Evolutionary conservation across 2,113 vertebrate genomes (phyloP).

Genomic region (Zosterops pallidus): DNA sequence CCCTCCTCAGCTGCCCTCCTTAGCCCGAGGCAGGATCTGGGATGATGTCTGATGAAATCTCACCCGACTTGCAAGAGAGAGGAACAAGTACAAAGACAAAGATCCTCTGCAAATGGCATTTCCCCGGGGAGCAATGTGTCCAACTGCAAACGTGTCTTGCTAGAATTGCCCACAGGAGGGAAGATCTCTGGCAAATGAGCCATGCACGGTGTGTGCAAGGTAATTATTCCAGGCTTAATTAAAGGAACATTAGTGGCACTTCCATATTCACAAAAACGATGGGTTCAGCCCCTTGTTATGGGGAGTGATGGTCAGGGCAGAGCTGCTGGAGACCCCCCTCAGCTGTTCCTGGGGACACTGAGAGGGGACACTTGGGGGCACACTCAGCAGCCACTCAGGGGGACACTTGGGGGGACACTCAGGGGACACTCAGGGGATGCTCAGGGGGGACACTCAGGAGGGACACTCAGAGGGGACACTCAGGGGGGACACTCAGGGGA

Average conservation of each 20-base stretch:
- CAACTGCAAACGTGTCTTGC: not conserved
- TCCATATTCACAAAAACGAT: not conserved
- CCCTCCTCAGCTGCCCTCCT: not conserved
- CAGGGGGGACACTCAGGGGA: no score
- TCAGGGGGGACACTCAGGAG: no score
- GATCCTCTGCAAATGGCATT: not conserved
- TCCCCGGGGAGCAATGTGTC: slow-evolving; percentile 39
- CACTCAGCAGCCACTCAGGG: not conserved
- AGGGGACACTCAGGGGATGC: no score
- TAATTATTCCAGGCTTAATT: slow-evolving; percentile 56
- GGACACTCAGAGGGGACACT: no score
- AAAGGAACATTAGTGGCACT: slow-evolving; percentile 21
- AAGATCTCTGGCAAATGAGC: slow-evolving; percentile 28
- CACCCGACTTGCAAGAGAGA: not conserved
- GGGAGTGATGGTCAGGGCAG: not conserved
- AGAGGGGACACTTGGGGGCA: no score
- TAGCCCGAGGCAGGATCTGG: not conserved
- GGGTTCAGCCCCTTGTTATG: not conserved
- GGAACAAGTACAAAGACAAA: not conserved
- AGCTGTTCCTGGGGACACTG: not conserved
- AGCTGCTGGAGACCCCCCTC: not conserved
- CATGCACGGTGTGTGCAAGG: not conserved
- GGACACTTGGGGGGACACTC: slow-evolving; percentile 54
- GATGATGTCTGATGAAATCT: not conserved
- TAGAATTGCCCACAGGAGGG: slow-evolving; percentile 30